Evolutionary conservation across 2,113 vertebrate genomes (phyloP).

Genomic region (Xiphophorus maculatus): DNA sequence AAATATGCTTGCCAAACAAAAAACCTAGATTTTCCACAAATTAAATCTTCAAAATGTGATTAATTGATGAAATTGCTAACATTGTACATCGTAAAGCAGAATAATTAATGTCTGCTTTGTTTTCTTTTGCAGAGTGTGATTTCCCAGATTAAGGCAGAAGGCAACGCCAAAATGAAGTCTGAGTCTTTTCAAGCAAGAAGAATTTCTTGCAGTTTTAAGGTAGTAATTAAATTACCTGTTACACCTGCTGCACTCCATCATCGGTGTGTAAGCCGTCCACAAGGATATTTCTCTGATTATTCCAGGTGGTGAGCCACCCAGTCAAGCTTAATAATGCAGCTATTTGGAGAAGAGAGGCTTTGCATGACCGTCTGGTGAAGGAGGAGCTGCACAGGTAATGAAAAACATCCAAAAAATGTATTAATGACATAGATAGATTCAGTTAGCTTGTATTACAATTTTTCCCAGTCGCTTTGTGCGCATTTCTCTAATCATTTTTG

Average conservation of each 20-base stretch:
- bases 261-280: neutral
- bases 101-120: slow-evolving; percentile 3
- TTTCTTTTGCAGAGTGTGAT: slow-evolving; percentile 67
- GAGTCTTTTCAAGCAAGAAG: slow-evolving; percentile 49
- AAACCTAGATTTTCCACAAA: no score
- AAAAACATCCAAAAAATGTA: neutral
- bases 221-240: neutral
- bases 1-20: no score
- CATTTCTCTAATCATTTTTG: no score
- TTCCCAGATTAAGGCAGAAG: slow-evolving; percentile 70
- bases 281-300: neutral
- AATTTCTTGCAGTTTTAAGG: slow-evolving; percentile 61
- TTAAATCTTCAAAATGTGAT: no score
- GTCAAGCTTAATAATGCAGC: slow-evolving; percentile 89
- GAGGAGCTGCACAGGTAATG: slow-evolving; percentile 86
- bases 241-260: neutral
- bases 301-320: slow-evolving; percentile 78
- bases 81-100: neutral
- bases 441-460: neutral
- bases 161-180: slow-evolving; percentile 72
- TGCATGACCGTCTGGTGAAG: slow-evolving; percentile 84
- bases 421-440: neutral
- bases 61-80: no score
- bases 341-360: slow-evolving; percentile 86
- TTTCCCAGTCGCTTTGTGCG: no score